These are phyloP conservation scores for Epicampocera succincta DNA, from an alignment of 2,888 invertebrate genomes.

Conservation along the genomic window DNA sequence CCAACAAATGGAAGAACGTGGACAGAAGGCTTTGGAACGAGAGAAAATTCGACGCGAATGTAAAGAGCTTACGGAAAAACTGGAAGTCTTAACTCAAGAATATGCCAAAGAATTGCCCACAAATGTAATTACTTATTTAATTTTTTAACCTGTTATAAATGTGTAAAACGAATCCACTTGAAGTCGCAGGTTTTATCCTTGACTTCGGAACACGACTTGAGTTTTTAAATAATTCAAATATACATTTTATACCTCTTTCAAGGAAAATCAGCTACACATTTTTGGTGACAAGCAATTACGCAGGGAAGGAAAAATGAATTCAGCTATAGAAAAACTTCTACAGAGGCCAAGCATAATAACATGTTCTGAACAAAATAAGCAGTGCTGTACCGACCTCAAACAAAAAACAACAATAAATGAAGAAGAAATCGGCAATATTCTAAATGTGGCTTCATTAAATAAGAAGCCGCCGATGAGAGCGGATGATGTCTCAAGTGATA, in stretches of 20 bases:
- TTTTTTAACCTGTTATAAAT: too few species aligned
- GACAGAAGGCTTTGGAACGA: constrained; percentile 82
- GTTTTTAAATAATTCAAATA: too few species aligned
- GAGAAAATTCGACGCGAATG: constrained; percentile 83
- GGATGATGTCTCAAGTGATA: constrained; percentile 73
- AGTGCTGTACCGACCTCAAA: background rate
- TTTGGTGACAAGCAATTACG: constrained; percentile 80
- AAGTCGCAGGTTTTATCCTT: too few species aligned
- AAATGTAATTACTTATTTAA: constrained; percentile 72
- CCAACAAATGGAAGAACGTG: constrained; percentile 78
- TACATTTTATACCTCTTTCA: background rate
- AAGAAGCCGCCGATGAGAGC: constrained; percentile 13
- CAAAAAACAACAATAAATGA: background rate
- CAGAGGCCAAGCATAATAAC: constrained; percentile 79
- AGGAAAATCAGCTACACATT: constrained; percentile 74
- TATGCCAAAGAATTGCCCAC: constrained; percentile 74
- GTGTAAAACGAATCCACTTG: too few species aligned
- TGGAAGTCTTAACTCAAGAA: constrained; percentile 81
- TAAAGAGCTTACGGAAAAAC: constrained; percentile 82
- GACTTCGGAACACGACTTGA: too few species aligned
- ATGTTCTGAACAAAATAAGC: constrained; percentile 74
- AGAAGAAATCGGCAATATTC: constrained; percentile 21
- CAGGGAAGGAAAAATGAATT: constrained; percentile 83
- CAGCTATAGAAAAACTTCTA: constrained; percentile 82
- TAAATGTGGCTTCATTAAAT: constrained; percentile 73